Percentiles rank a stretch among this genome's conserved stretches.
These are phyloP conservation scores for Muraenolepis orangiensis DNA, from an alignment of 2,797 vertebrate species.

Conservation along the genomic window DNA sequence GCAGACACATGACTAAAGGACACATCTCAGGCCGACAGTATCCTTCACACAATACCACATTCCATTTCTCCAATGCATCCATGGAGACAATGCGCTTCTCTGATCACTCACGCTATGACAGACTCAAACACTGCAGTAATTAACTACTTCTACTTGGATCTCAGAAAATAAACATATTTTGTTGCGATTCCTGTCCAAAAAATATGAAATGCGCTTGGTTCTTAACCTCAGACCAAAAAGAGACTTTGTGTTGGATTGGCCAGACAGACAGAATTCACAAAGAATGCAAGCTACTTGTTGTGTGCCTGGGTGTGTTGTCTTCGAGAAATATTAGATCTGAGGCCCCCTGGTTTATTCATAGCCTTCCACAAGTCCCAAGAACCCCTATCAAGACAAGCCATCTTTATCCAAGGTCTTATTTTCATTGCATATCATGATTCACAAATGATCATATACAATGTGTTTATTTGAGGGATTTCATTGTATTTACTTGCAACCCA, in stretches of 20 bases:
- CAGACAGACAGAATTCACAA: slow-evolving; percentile 61
- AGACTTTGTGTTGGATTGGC: slow-evolving; percentile 54
- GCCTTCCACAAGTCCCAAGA: slow-evolving; percentile 23
- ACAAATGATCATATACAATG: neutral
- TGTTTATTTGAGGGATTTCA: neutral
- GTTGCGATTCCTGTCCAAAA: slow-evolving; percentile 36
- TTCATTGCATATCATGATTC: neutral
- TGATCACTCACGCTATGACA: neutral
- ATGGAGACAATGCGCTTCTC: neutral
- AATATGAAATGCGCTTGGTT: slow-evolving; percentile 35
- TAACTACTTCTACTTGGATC: slow-evolving; percentile 2
- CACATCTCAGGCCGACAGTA: too few species aligned
- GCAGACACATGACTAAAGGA: too few species aligned
- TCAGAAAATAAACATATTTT: slow-evolving; percentile 13
- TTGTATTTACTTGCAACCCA: neutral
- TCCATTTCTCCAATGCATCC: neutral
- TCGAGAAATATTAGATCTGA: slow-evolving; percentile 44
- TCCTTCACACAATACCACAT: neutral
- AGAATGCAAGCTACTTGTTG: slow-evolving; percentile 68
- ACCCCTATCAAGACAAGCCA: slow-evolving; percentile 4
- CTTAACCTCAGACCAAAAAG: slow-evolving; percentile 29
- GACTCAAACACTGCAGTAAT: slow-evolving; percentile 28
- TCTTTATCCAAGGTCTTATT: neutral
- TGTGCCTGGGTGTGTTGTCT: slow-evolving; percentile 55
- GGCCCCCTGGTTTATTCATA: neutral